These are phyloP conservation scores for Caenorhabditis sulstoni DNA, from an alignment of 2,888 invertebrate genomes.

Conservation along the genomic window DNA sequence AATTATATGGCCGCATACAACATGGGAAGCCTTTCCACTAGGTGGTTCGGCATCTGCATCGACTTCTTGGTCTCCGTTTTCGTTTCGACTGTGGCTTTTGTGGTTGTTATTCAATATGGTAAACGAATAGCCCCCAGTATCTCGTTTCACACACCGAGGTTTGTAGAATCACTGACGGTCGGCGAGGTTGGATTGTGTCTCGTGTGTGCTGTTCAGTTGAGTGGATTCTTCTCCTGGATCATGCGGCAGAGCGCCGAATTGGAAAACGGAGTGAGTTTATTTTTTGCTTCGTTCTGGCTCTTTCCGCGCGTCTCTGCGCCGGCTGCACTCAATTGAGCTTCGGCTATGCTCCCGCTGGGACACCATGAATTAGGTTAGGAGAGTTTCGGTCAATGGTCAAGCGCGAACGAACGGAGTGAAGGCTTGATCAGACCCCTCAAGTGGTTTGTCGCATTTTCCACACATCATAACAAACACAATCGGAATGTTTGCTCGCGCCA, in stretches of 20 bases:
- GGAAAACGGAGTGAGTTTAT: slow-evolving; percentile 82
- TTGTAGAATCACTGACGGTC: slow-evolving; percentile 54
- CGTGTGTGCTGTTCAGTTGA: slow-evolving; percentile 82
- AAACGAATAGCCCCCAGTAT: slow-evolving; percentile 28
- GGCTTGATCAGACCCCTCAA: slow-evolving; percentile 50
- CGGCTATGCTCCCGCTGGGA: slow-evolving; percentile 28
- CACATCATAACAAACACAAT: slow-evolving; percentile 54
- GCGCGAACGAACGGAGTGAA: slow-evolving; percentile 22
- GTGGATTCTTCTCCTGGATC: slow-evolving; percentile 92
- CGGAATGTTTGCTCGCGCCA: slow-evolving; percentile 45
- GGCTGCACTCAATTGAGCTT: too few relatives aligned
- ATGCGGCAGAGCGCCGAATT: slow-evolving; percentile 91
- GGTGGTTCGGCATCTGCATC: slow-evolving; percentile 94
- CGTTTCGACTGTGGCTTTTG: slow-evolving; percentile 89
- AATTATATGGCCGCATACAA: slow-evolving; percentile 93
- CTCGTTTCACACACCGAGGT: too few relatives aligned
- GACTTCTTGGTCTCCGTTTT: slow-evolving; percentile 92
- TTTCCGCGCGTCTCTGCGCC: not conserved
- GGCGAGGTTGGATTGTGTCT: slow-evolving; percentile 76
- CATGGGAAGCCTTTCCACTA: slow-evolving; percentile 90
- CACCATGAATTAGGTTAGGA: slow-evolving; percentile 41
- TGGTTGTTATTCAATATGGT: slow-evolving; percentile 85
- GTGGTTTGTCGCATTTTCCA: slow-evolving; percentile 57
- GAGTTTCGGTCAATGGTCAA: slow-evolving; percentile 48
- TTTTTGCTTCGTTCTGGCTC: slow-evolving; percentile 12